Conservation (phyloP, 2,797 vertebrate species). For the Mycteria americana region DNA sequence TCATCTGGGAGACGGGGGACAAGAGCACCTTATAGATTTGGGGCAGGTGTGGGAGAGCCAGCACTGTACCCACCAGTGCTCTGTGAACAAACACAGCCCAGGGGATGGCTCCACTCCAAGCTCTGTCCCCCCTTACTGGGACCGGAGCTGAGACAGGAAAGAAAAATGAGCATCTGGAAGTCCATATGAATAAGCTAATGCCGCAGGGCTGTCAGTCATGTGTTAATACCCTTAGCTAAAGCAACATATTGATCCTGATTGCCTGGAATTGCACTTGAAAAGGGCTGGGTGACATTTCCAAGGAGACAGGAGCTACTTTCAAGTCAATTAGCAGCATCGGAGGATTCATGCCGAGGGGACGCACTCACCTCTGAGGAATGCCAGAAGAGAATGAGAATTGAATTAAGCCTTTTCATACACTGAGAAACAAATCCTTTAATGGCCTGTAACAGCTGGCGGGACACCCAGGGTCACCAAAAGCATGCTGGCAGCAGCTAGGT, state of each 20-base stretch:
- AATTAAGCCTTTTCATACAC: conserved; percentile 56
- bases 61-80: neutral
- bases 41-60: neutral
- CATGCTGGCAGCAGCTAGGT: conserved; percentile 13
- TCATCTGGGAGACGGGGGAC: fast-evolving
- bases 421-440: conserved; percentile 61
- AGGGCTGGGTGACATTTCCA: conserved; percentile 72
- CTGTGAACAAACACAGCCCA: neutral
- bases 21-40: neutral
- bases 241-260: conserved; percentile 69
- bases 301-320: conserved; percentile 67
- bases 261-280: conserved; percentile 74
- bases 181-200: conserved; percentile 30
- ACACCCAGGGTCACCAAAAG: conserved; percentile 35
- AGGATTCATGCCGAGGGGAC: conserved; percentile 53
- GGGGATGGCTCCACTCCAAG: neutral
- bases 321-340: conserved; percentile 67
- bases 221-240: conserved; percentile 68
- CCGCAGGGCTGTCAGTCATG: conserved; percentile 57
- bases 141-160: neutral
- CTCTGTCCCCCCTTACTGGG: neutral
- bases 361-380: conserved; percentile 51
- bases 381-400: conserved; percentile 53
- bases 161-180: conserved; percentile 51
- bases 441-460: conserved; percentile 42